These are phyloP conservation scores for Drosophila peninsularis DNA, from an alignment of 2,888 invertebrate species.

Conservation along the genomic window DNA sequence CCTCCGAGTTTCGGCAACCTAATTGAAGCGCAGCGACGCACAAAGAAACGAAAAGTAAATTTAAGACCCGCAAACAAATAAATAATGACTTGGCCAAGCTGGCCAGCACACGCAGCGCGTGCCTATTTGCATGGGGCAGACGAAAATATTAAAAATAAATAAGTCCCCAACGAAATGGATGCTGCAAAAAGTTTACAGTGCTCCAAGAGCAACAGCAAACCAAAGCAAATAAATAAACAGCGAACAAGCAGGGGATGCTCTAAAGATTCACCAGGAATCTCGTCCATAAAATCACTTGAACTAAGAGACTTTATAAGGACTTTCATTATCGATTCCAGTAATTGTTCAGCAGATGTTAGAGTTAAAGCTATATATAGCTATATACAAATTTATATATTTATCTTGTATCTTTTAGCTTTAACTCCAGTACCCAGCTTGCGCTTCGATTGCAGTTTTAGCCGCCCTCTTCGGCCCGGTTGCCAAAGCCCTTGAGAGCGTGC, in stretches of 20 bases:
- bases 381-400: neutral
- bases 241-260: neutral
- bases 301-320: neutral
- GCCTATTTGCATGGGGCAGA: conserved; percentile 61
- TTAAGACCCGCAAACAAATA: conserved; percentile 58
- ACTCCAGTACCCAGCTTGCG: conserved; percentile 21
- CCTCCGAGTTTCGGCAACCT: conserved; percentile 22
- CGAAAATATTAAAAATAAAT: conserved; percentile 72
- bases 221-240: conserved; percentile 6
- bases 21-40: conserved; percentile 70
- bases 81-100: conserved; percentile 40
- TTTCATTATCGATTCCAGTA: neutral
- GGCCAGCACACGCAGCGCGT: neutral
- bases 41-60: conserved; percentile 55
- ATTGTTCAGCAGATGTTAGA: neutral
- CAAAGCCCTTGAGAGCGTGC: conserved; percentile 66
- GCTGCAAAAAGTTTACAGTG: conserved; percentile 32
- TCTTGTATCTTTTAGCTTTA: neutral
- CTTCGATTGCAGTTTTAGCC: conserved; percentile 72
- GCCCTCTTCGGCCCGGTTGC: conserved; percentile 7
- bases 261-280: neutral
- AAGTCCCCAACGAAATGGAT: conserved; percentile 48
- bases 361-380: neutral
- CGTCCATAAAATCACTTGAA: neutral
- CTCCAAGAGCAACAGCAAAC: conserved; percentile 5